phyloP scores from a whole-genome alignment of 2,797 vertebrate genomes.

The Schizopygopsis pylzovi region DNA sequence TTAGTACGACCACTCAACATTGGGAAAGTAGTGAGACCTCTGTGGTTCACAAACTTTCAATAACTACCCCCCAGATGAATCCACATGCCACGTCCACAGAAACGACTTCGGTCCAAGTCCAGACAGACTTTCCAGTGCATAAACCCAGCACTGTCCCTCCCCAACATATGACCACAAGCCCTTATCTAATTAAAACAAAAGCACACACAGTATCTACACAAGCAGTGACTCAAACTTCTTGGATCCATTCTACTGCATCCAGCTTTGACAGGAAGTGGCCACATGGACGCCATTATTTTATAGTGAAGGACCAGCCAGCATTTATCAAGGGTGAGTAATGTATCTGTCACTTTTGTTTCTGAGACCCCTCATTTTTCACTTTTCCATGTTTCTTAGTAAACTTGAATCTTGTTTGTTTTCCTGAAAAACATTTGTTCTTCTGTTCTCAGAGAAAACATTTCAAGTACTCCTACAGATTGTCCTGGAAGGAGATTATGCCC shows the following conservation, averaged over 20 bases:
- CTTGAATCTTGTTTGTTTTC: slow-evolving; percentile 20
- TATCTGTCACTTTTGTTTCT: slow-evolving; percentile 9
- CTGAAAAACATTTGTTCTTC: neutral
- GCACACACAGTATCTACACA: slow-evolving; percentile 25
- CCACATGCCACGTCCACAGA: slow-evolving; percentile 35
- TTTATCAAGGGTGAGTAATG: slow-evolving; percentile 69
- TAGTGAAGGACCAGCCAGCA: slow-evolving; percentile 73
- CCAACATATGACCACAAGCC: slow-evolving; percentile 20
- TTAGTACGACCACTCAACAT: neutral
- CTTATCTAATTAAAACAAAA: slow-evolving; percentile 24
- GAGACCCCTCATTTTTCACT: neutral
- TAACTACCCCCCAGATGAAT: neutral
- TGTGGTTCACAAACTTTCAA: neutral
- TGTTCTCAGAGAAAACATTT: slow-evolving; percentile 71
- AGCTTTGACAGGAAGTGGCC: slow-evolving; percentile 35
- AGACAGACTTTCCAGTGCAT: slow-evolving; percentile 9
- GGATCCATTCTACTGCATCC: neutral
- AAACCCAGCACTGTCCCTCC: slow-evolving; percentile 17
- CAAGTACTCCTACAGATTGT: slow-evolving; percentile 79
- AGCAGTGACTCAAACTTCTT: neutral
- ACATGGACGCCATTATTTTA: slow-evolving; percentile 66
- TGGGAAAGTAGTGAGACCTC: slow-evolving; percentile 3
- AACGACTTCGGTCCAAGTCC: neutral
- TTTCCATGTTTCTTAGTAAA: neutral
- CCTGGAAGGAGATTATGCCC: slow-evolving; percentile 66